Conservation (phyloP, 2,113 vertebrate genomes). For the Oryzias celebensis region DNA sequence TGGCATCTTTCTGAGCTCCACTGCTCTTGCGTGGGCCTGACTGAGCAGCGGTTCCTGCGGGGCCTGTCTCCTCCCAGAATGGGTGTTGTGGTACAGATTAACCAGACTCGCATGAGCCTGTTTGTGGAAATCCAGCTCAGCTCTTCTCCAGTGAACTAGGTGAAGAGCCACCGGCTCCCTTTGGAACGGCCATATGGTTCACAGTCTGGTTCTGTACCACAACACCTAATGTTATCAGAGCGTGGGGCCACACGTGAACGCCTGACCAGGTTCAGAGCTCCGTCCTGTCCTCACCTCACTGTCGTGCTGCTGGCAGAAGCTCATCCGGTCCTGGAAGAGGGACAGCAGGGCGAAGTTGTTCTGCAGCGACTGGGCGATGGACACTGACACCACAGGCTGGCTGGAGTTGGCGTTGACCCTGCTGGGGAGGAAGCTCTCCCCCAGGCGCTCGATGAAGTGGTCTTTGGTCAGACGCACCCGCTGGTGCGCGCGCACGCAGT, state of each 20-base stretch:
- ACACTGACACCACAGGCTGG: slow-evolving; percentile 58
- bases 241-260: background rate
- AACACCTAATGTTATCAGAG: slow-evolving; percentile 44
- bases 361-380: slow-evolving; percentile 80
- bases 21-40: slow-evolving; percentile 35
- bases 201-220: slow-evolving; percentile 44
- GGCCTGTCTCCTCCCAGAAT: slow-evolving; percentile 54
- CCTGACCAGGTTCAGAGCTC: background rate
- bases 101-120: slow-evolving; percentile 56
- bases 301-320: slow-evolving; percentile 85
- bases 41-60: slow-evolving; percentile 51
- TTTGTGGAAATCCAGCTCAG: slow-evolving; percentile 59
- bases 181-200: slow-evolving; percentile 71
- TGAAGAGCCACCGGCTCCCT: slow-evolving; percentile 71
- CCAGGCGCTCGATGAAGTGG: slow-evolving; percentile 89
- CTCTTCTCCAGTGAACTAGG: slow-evolving; percentile 68
- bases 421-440: slow-evolving; percentile 66
- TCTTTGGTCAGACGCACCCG: slow-evolving; percentile 92
- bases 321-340: slow-evolving; percentile 83
- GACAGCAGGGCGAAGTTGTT: slow-evolving; percentile 85
- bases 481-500: slow-evolving; percentile 92
- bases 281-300: slow-evolving; percentile 74
- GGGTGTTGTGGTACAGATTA: slow-evolving; percentile 74
- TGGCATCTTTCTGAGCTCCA: background rate
- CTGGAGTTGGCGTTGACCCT: slow-evolving; percentile 53